Evolutionary conservation across 2,888 invertebrate genomes (phyloP).

Genomic region (Spodoptera exigua): DNA sequence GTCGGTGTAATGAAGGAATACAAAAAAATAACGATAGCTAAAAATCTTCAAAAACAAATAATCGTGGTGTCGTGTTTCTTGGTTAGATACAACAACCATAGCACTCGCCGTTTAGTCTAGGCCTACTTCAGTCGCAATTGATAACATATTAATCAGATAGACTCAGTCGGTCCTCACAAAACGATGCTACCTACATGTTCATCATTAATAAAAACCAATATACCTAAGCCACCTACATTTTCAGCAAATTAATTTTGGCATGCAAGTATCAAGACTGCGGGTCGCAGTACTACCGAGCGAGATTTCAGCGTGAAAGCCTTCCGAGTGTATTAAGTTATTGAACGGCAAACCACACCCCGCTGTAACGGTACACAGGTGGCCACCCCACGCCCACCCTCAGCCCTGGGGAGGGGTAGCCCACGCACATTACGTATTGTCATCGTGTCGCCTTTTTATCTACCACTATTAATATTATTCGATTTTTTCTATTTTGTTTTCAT

Average conservation of each 20-base stretch:
- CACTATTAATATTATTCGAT: conserved; percentile 58
- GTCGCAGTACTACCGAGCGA: conserved; percentile 73
- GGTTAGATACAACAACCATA: no score
- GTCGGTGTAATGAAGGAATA: no score
- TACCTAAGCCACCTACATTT: neutral
- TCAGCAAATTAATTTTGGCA: conserved; percentile 1
- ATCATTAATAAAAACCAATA: no score
- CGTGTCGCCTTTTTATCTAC: conserved; percentile 67
- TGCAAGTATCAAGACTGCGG: conserved; percentile 69
- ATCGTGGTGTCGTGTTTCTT: no score
- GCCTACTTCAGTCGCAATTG: no score
- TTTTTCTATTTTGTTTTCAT: conserved; percentile 46
- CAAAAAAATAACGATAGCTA: no score
- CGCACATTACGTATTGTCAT: conserved; percentile 78
- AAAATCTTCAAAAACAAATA: no score
- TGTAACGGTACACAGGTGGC: conserved; percentile 84
- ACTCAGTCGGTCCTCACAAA: no score
- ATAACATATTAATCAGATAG: no score
- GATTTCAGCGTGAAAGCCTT: conserved; percentile 89
- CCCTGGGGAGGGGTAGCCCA: conserved; percentile 68
- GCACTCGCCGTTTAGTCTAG: no score
- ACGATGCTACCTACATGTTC: no score
- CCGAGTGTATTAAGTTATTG: conserved; percentile 89
- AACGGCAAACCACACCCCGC: conserved; percentile 89
- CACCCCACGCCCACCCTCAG: conserved; percentile 58